These are phyloP conservation scores for Seira sanloemensis DNA, from an alignment of 2,888 invertebrate genomes.

Conservation along the genomic window DNA sequence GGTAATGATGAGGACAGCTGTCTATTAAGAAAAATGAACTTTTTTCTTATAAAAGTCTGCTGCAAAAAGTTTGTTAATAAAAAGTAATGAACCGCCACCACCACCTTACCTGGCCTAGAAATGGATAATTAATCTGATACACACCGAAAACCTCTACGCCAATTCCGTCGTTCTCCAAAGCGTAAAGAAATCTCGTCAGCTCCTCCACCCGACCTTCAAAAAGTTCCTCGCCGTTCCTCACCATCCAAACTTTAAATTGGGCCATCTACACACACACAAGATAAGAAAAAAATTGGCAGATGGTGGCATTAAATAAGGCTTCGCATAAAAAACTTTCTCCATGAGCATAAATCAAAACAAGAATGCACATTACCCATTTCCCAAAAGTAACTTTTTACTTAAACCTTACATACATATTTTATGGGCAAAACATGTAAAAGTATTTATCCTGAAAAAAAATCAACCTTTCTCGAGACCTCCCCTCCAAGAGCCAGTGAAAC, in stretches of 20 bases:
- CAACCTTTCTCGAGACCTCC: slow-evolving; percentile 28
- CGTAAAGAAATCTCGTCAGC: slow-evolving; percentile 1
- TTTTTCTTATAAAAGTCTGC: neutral
- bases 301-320: no score
- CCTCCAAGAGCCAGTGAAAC: slow-evolving; percentile 19
- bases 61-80: no score
- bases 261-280: no score
- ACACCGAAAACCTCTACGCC: slow-evolving; percentile 23
- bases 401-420: no score
- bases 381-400: no score
- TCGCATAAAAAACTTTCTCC: no score
- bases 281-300: no score
- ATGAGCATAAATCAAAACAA: no score
- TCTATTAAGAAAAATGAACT: neutral
- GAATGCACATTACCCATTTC: no score
- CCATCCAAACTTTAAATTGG: slow-evolving; percentile 21
- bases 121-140: slow-evolving; percentile 31
- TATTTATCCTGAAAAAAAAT: no score
- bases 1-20: slow-evolving; percentile 20
- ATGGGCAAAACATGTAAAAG: no score
- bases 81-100: no score
- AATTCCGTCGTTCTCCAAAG: slow-evolving; percentile 17
- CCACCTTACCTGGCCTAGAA: slow-evolving; percentile 29
- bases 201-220: neutral
- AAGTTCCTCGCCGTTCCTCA: slow-evolving; percentile 7